Percentiles rank a stretch among this genome's conserved stretches.
phyloP scores from a whole-genome alignment of 1,140 invertebrate species.

The Hypothenemus hampei region DNA sequence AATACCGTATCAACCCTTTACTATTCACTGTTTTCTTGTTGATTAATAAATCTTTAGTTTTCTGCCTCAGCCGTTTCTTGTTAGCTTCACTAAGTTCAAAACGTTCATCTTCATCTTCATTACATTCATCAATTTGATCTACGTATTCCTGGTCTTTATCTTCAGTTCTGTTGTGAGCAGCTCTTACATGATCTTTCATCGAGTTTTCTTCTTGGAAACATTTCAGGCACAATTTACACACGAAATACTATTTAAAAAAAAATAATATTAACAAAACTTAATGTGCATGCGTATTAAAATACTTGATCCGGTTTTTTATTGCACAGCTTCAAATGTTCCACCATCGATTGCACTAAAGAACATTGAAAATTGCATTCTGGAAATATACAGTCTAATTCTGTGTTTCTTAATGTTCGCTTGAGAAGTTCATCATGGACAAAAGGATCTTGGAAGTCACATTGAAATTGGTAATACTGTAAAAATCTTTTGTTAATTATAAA shows the following conservation, averaged over 20 bases:
- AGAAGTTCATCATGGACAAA: constrained; percentile 9
- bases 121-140: constrained; percentile 4
- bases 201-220: constrained; percentile 13
- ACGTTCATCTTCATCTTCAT: neutral
- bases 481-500: neutral
- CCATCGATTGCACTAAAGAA: constrained; percentile 11
- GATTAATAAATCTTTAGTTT: neutral
- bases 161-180: constrained; percentile 15
- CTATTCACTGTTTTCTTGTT: neutral
- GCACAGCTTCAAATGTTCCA: constrained; percentile 34
- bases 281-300: neutral
- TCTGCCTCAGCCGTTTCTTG: neutral
- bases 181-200: constrained; percentile 27
- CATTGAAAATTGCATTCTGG: constrained; percentile 24
- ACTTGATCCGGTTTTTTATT: constrained; percentile 30
- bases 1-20: too few relatives aligned
- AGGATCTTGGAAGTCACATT: constrained; percentile 19
- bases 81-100: neutral
- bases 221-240: constrained; percentile 20
- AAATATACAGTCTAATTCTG: constrained; percentile 26
- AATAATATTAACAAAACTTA: neutral
- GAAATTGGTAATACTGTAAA: constrained; percentile 8
- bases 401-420: constrained; percentile 3
- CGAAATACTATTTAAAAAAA: constrained; percentile 19
- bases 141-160: constrained; percentile 21